Base-by-base conservation (phyloP, 2,888 invertebrate genomes). In the Stratiomys singularior region DNA sequence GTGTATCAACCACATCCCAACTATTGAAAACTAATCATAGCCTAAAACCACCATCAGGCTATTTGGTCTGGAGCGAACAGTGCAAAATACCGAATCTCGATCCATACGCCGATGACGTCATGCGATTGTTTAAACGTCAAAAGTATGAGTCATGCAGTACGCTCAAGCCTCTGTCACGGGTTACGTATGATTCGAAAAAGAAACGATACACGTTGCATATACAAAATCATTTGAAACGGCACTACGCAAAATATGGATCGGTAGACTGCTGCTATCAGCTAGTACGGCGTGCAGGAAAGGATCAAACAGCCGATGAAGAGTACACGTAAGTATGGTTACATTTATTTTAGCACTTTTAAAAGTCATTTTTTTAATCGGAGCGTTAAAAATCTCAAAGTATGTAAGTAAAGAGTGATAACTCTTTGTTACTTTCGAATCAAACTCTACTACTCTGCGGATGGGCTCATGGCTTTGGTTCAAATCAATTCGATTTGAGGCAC, bases 61-160 rank as follows among this genome's bases (percentile, higher is more conserved):
- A 84, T 82, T 83, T 87, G 47, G 87, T 87, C 11, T 87, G 89
- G 87, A 92, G 89, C 83, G 87, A 90, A 52, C 89, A 88, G 82
- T 93, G 93, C 82, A 89, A 89, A 82, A 92, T 93, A 83, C 88
- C 90, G 18, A 89, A 91, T 79, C 82, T 91, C 78, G 89, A 92
- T 83, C 89, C 91, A 4, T 90, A 91, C 81, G 90, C 90, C 78
- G 82, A 83, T 5, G 89, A 90, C 79, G 88, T 90, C 15, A 89
- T 87, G 84, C 85, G 87, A 78, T 89, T 89, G 80, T 89, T 90
- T 79, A 88, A 88, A 60, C 88, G 88, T 27, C 86, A 88, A 78
- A 88, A 88, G 78, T 90, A 90, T 81, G 89, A 89, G 79, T 81
- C 88, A 0, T 92, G 92, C 82, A 85, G 88, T 7, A 85, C 82